These are phyloP conservation scores for Muntiacus reevesi DNA, from an alignment of 2,113 vertebrate species.

Conservation along the genomic window DNA sequence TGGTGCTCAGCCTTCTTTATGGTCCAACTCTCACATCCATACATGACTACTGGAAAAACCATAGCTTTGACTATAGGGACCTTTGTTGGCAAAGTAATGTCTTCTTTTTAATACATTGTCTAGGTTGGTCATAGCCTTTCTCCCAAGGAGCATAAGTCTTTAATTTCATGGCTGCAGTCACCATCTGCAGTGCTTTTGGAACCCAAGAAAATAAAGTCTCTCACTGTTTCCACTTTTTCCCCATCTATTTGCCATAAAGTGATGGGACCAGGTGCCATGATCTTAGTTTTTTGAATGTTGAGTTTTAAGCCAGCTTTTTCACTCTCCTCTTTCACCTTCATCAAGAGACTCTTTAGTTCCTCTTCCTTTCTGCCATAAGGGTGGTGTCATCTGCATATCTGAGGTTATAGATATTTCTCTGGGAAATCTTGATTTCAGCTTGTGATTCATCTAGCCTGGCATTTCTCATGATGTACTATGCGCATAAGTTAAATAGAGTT, in stretches of 20 bases:
- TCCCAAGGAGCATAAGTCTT: neutral
- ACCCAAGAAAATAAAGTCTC: neutral
- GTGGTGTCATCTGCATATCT: neutral
- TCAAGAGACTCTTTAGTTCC: neutral
- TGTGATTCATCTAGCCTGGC: neutral
- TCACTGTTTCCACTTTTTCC: neutral
- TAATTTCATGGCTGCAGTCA: neutral
- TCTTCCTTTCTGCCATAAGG: neutral
- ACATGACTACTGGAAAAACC: neutral
- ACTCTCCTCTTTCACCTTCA: neutral
- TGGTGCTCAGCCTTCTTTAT: neutral
- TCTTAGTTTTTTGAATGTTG: neutral
- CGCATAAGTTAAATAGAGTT: neutral
- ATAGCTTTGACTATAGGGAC: neutral
- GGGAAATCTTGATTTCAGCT: neutral
- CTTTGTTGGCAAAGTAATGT: neutral
- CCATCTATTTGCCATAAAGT: neutral
- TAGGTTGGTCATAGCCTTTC: neutral
- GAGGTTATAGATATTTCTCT: neutral
- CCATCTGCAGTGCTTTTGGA: neutral
- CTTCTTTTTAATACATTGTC: neutral
- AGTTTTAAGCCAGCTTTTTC: neutral
- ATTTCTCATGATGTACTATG: neutral
- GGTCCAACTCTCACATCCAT: neutral
- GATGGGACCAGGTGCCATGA: neutral